These are phyloP conservation scores for Zaprionus ghesquierei DNA, from an alignment of 1,140 invertebrate species.

Conservation along the genomic window DNA sequence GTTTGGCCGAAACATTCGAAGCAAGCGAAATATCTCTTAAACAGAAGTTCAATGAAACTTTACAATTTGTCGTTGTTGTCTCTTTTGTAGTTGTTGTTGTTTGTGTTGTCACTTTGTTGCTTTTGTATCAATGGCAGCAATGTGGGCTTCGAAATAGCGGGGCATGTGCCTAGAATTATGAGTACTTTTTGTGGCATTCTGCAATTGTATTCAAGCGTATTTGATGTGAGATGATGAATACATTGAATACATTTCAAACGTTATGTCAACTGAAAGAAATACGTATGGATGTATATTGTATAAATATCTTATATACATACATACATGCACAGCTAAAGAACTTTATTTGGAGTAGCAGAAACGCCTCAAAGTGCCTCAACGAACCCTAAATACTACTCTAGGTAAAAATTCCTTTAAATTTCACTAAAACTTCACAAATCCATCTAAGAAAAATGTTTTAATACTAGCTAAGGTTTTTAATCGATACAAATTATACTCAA, in stretches of 20 bases:
- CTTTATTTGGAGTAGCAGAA: no score
- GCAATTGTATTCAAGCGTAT: background rate
- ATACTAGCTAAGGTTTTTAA: no score
- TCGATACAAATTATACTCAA: no score
- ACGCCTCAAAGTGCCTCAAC: no score
- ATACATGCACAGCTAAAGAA: no score
- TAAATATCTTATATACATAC: no score
- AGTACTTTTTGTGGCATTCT: slow-evolving; percentile 7
- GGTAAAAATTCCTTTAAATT: no score
- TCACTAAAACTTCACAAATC: no score
- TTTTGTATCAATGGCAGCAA: background rate
- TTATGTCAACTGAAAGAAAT: background rate
- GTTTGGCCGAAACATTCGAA: slow-evolving; percentile 48
- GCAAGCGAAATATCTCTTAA: slow-evolving; percentile 42
- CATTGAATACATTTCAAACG: background rate
- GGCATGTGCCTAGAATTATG: slow-evolving; percentile 35
- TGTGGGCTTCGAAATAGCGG: slow-evolving; percentile 7
- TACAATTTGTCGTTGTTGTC: slow-evolving; percentile 31
- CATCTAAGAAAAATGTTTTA: no score
- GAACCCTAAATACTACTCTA: no score
- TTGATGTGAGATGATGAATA: background rate
- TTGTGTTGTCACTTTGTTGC: background rate
- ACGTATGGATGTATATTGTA: background rate
- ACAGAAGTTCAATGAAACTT: slow-evolving; percentile 62
- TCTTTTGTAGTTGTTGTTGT: slow-evolving; percentile 2